These are phyloP conservation scores for Orchestes rusci DNA, from an alignment of 2,888 invertebrate species.

Conservation along the genomic window DNA sequence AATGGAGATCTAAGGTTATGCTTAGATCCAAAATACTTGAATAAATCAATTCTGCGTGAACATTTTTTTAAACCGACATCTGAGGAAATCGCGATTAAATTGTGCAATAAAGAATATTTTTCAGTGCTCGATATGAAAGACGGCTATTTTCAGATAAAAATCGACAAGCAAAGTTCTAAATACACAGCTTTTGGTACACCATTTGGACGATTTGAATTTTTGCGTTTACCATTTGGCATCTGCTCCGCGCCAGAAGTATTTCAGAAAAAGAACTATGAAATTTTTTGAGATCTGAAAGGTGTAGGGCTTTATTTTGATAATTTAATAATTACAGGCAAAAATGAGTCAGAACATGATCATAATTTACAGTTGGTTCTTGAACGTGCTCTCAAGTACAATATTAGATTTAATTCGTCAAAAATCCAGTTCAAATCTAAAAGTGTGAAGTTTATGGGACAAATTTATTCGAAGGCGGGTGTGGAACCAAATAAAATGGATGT, in stretches of 20 bases:
- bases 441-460: slow-evolving; percentile 15
- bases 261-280: slow-evolving; percentile 9
- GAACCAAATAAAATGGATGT: slow-evolving; percentile 21
- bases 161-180: background rate
- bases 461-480: slow-evolving; percentile 23
- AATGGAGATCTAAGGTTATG: slow-evolving; percentile 21
- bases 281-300: slow-evolving; percentile 26
- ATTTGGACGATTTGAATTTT: slow-evolving; percentile 11
- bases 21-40: slow-evolving; percentile 11
- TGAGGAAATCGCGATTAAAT: slow-evolving; percentile 21
- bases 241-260: background rate
- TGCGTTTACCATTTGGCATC: background rate
- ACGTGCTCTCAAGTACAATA: slow-evolving; percentile 18
- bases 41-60: slow-evolving; percentile 8
- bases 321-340: slow-evolving; percentile 16
- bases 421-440: slow-evolving; percentile 15
- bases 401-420: slow-evolving; percentile 24
- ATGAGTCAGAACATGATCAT: slow-evolving; percentile 21
- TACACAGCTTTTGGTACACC: background rate
- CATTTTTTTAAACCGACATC: slow-evolving; percentile 20
- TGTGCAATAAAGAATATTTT: slow-evolving; percentile 19
- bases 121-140: slow-evolving; percentile 23
- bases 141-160: background rate
- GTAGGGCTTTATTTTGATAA: slow-evolving; percentile 25
- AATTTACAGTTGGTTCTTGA: slow-evolving; percentile 24